phyloP scores from a whole-genome alignment of 2,797 vertebrate species.

The Craterocephalus amniculus region DNA sequence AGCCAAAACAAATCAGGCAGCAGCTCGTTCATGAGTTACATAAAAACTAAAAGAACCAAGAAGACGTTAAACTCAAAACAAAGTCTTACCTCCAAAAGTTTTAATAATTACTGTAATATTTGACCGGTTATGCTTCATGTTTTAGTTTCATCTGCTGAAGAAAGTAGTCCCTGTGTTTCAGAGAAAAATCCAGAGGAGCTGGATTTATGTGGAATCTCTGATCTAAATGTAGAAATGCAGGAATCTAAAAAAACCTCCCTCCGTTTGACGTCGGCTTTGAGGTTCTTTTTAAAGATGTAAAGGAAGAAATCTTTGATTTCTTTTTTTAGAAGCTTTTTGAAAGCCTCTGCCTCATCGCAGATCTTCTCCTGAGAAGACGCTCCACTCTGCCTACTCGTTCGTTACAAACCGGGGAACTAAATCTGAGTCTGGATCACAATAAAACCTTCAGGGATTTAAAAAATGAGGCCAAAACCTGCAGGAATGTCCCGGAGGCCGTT shows the following conservation, averaged over 20 bases:
- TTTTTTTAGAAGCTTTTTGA: background rate
- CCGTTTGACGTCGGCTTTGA: background rate
- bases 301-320: background rate
- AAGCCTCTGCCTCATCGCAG: conserved; percentile 4
- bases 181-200: background rate
- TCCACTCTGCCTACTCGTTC: background rate
- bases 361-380: conserved; percentile 10
- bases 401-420: background rate
- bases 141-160: background rate
- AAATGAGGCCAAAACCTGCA: too few relatives aligned
- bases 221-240: conserved; percentile 20
- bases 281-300: conserved; percentile 1
- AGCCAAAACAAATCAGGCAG: too few relatives aligned
- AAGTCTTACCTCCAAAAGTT: too few relatives aligned
- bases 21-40: too few relatives aligned
- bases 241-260: background rate
- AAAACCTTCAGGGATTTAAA: too few relatives aligned
- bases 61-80: too few relatives aligned
- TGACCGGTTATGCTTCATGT: background rate
- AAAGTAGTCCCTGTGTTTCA: background rate
- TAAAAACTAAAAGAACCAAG: too few relatives aligned
- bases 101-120: too few relatives aligned
- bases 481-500: too few relatives aligned
- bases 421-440: background rate
- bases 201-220: background rate